A percentile compares a stretch with the other conserved stretches of the same genome.
phyloP scores from a whole-genome alignment of 1,140 invertebrate genomes.

The Drosophila asahinai region DNA sequence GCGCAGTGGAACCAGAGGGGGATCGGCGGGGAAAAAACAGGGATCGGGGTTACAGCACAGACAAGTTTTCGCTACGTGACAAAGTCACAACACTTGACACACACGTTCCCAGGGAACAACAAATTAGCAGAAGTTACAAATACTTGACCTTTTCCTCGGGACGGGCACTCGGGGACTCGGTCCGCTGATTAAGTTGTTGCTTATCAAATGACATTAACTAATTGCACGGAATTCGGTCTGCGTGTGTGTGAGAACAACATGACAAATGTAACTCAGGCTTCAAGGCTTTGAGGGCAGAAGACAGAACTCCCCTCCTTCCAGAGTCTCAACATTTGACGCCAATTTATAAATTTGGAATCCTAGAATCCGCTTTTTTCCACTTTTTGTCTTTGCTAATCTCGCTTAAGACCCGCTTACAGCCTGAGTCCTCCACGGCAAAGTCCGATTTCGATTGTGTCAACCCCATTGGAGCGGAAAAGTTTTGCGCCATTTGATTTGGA shows the following conservation, averaged over 20 bases:
- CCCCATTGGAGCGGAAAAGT: slow-evolving; percentile 64
- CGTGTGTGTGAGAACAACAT: slow-evolving; percentile 43
- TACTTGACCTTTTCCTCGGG: slow-evolving; percentile 73
- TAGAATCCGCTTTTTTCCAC: slow-evolving; percentile 46
- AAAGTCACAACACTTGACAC: slow-evolving; percentile 79
- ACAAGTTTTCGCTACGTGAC: slow-evolving; percentile 80
- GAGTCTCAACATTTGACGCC: slow-evolving; percentile 62
- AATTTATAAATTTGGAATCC: slow-evolving; percentile 81
- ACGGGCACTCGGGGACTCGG: background rate
- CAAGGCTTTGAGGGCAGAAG: too few species aligned
- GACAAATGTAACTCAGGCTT: slow-evolving; percentile 57
- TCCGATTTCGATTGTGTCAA: slow-evolving; percentile 53
- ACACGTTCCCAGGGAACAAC: slow-evolving; percentile 63
- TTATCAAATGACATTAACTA: slow-evolving; percentile 77
- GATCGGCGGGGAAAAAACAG: background rate
- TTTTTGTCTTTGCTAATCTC: slow-evolving; percentile 63
- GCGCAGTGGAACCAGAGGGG: slow-evolving; percentile 6
- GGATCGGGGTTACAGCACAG: slow-evolving; percentile 38
- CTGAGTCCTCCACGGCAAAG: slow-evolving; percentile 43
- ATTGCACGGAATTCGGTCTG: slow-evolving; percentile 53
- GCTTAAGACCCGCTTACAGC: slow-evolving; percentile 63
- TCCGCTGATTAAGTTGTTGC: slow-evolving; percentile 71
- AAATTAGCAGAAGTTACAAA: slow-evolving; percentile 72
- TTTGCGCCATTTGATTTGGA: slow-evolving; percentile 76
- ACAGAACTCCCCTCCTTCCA: background rate